Conservation (phyloP, 92 coral and sea anemone genomes). For the Isaurus tuberculatus region DNA sequence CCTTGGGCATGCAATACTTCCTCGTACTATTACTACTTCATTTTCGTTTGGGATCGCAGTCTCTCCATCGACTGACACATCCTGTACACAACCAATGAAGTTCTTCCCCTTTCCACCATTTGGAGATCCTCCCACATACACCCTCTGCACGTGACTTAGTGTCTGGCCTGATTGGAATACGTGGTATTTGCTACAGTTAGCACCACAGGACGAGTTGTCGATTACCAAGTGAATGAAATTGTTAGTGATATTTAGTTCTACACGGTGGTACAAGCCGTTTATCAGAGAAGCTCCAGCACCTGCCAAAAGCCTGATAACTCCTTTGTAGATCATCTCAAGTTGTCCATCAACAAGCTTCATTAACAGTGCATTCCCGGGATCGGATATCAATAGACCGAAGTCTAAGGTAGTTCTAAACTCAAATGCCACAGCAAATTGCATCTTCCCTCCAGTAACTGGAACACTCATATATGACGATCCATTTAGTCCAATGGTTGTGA, state of each 20-base stretch:
- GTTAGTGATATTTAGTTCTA: slow-evolving; percentile 60
- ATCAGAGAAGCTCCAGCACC: slow-evolving; percentile 63
- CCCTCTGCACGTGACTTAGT: slow-evolving; percentile 29
- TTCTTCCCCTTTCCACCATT: slow-evolving; percentile 38
- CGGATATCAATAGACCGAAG: slow-evolving; percentile 70
- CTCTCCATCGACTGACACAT: slow-evolving; percentile 69
- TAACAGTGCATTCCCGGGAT: slow-evolving; percentile 57
- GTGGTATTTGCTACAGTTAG: slow-evolving; percentile 28
- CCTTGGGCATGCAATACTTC: slow-evolving; percentile 78
- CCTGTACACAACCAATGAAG: slow-evolving; percentile 88
- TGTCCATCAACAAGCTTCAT: slow-evolving; percentile 63
- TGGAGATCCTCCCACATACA: slow-evolving; percentile 77
- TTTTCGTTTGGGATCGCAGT: slow-evolving; percentile 70
- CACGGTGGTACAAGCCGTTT: slow-evolving; percentile 74
- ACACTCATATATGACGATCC: slow-evolving; percentile 84
- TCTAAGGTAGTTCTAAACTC: slow-evolving; percentile 84
- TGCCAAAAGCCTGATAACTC: slow-evolving; percentile 33
- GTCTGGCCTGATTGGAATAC: slow-evolving; percentile 46
- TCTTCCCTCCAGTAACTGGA: slow-evolving; percentile 38
- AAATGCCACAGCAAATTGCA: slow-evolving; percentile 63
- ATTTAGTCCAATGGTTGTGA: slow-evolving; percentile 85
- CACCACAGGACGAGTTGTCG: slow-evolving; percentile 79
- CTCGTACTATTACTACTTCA: slow-evolving; percentile 53
- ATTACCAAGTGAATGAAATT: slow-evolving; percentile 47
- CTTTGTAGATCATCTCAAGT: slow-evolving; percentile 55